These are phyloP conservation scores for Electrophaes corylata DNA, from an alignment of 2,888 invertebrate genomes.

Conservation along the genomic window DNA sequence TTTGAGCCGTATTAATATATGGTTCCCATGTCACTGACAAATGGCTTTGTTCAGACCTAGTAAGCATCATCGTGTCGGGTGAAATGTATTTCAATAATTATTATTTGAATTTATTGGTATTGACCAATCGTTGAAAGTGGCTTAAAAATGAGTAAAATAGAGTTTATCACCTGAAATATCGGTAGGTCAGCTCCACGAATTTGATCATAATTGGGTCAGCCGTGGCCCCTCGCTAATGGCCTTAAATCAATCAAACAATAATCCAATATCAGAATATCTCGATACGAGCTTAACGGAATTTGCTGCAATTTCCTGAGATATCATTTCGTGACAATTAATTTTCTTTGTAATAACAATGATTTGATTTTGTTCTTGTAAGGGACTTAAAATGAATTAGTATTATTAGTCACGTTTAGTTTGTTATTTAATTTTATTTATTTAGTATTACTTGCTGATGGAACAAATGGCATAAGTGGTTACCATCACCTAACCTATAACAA, in stretches of 20 bases:
- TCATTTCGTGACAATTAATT: slow-evolving; percentile 7
- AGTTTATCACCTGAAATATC: slow-evolving; percentile 5
- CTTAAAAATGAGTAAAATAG: not conserved
- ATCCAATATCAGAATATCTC: slow-evolving; percentile 42
- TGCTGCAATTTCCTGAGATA: slow-evolving; percentile 40
- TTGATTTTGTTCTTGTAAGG: not conserved
- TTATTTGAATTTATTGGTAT: too few relatives aligned
- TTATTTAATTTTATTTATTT: too few relatives aligned
- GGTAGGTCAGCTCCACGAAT: slow-evolving; percentile 24
- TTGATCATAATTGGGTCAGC: slow-evolving; percentile 35
- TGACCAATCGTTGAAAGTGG: not conserved
- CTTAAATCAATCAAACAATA: slow-evolving; percentile 51
- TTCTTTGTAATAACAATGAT: not conserved
- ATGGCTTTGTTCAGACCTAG: too few relatives aligned
- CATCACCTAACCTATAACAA: too few relatives aligned
- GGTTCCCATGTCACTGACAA: too few relatives aligned
- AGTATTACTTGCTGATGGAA: too few relatives aligned
- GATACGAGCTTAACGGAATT: slow-evolving; percentile 44
- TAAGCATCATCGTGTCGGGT: too few relatives aligned
- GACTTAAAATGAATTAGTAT: too few relatives aligned
- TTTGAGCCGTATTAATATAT: too few relatives aligned
- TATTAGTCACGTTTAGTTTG: too few relatives aligned
- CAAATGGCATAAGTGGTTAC: too few relatives aligned
- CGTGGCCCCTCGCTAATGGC: slow-evolving; percentile 42
- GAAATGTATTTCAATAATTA: too few relatives aligned